Evolutionary conservation across 37 sponge, comb jelly and placozoan species (phyloP).

Genomic region (Petrosia ficiformis): DNA sequence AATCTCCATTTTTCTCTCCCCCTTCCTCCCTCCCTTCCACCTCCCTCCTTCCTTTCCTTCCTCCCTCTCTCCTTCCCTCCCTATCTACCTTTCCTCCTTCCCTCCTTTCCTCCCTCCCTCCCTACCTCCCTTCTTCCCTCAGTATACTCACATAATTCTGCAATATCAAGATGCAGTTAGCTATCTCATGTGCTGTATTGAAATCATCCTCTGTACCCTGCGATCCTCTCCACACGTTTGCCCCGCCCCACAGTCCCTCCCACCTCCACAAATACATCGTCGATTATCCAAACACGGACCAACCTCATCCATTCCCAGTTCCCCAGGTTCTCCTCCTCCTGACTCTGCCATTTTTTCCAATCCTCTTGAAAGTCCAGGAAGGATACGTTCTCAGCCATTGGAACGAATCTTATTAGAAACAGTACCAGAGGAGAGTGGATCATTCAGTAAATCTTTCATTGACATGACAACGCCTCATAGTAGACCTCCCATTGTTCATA

Average conservation of each 20-base stretch:
- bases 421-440: conserved; percentile 6
- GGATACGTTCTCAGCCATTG: background rate
- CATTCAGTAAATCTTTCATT: too few species aligned
- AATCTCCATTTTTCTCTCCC: background rate
- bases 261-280: too few species aligned
- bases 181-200: conserved; percentile 29
- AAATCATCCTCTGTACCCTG: conserved; percentile 28
- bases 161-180: background rate
- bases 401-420: background rate
- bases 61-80: background rate
- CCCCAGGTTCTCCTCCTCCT: too few species aligned
- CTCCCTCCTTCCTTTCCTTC: background rate
- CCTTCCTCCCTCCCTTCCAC: conserved; percentile 2
- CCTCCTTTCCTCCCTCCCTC: background rate
- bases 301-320: too few species aligned
- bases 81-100: too few species aligned
- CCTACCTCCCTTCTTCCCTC: too few species aligned
- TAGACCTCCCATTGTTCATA: background rate
- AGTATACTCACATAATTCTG: background rate
- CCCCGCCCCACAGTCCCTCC: background rate
- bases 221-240: conserved; percentile 37
- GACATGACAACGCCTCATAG: too few species aligned
- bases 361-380: background rate
- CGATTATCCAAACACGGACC: too few species aligned
- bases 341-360: too few species aligned